These are phyloP conservation scores for Aphaenogaster rudis DNA, from an alignment of 1,140 invertebrate genomes.

Conservation along the genomic window DNA sequence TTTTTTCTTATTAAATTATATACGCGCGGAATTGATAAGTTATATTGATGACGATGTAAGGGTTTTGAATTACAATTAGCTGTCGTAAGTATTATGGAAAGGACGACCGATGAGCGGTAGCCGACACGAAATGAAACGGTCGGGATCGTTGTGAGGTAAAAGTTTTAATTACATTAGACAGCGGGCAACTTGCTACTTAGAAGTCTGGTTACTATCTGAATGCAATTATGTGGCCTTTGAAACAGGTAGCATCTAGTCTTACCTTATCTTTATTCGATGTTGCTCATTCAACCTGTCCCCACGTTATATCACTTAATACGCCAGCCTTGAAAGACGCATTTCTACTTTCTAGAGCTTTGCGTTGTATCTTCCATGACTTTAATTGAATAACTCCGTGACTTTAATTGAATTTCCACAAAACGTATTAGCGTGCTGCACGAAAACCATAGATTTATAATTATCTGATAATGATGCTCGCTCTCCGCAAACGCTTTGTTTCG, in stretches of 20 bases:
- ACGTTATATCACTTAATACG: background rate
- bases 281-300: constrained; percentile 46
- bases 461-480: constrained; percentile 6
- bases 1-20: background rate
- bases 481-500: background rate
- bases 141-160: constrained; percentile 61
- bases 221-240: constrained; percentile 80
- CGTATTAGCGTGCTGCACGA: background rate
- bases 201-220: constrained; percentile 78
- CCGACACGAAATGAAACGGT: constrained; percentile 61
- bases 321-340: background rate
- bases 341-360: background rate
- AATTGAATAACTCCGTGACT: constrained; percentile 5
- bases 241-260: constrained; percentile 42
- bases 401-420: constrained; percentile 29
- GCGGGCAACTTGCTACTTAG: constrained; percentile 78
- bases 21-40: background rate
- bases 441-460: background rate
- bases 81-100: constrained; percentile 60
- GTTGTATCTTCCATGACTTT: background rate
- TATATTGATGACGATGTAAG: background rate
- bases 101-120: constrained; percentile 37
- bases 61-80: constrained; percentile 44
- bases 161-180: constrained; percentile 79
- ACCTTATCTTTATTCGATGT: constrained; percentile 59